Evolutionary conservation across 2,888 invertebrate species (phyloP).

Genomic region (Acleris laterana): DNA sequence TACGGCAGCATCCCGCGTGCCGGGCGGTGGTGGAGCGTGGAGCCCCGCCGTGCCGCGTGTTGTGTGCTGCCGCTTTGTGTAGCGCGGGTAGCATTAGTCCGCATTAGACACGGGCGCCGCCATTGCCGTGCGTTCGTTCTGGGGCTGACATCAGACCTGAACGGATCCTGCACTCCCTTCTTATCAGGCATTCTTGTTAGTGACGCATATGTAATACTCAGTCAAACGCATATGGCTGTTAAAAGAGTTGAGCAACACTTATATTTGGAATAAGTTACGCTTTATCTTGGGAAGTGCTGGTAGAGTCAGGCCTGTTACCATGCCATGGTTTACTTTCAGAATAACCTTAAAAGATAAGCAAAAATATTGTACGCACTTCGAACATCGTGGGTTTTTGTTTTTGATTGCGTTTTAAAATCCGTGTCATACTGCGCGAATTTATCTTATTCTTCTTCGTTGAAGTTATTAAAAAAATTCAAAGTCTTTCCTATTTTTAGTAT

Average conservation of each 20-base stretch:
- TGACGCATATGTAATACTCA: neutral
- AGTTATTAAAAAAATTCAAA: no score
- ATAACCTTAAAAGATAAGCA: no score
- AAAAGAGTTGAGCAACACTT: no score
- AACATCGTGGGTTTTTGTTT: no score
- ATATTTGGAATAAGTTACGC: no score
- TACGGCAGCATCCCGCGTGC: neutral
- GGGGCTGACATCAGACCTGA: constrained; percentile 24
- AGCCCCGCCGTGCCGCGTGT: constrained; percentile 39
- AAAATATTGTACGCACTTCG: no score
- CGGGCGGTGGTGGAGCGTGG: constrained; percentile 6
- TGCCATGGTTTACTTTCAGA: no score
- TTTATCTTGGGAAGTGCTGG: no score
- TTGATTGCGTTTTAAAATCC: no score
- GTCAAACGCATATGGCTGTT: neutral
- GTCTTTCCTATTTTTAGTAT: neutral
- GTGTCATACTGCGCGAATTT: no score
- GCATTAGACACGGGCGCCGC: constrained; percentile 66
- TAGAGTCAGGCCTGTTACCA: no score
- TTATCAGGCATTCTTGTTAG: neutral
- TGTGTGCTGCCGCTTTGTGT: constrained; percentile 54
- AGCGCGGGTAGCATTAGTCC: constrained; percentile 64
- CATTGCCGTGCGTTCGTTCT: constrained; percentile 41
- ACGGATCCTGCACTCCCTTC: constrained; percentile 17
- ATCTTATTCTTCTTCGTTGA: no score